Evolutionary conservation across 2,888 invertebrate species (phyloP).

Genomic region (Metellina segmentata): DNA sequence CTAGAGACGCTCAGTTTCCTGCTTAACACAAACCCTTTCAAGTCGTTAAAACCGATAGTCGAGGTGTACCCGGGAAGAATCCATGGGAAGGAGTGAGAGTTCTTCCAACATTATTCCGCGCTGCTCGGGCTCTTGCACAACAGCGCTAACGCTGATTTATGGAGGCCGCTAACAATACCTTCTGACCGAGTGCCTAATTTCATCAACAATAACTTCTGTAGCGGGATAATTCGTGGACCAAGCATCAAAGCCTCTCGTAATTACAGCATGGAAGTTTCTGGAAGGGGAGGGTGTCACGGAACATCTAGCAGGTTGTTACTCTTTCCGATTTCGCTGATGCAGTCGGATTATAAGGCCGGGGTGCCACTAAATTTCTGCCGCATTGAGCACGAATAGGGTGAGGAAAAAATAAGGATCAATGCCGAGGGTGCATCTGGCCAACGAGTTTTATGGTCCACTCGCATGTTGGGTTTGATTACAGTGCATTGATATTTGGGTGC

Average conservation of each 20-base stretch:
- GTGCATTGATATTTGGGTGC: neutral
- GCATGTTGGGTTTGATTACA: neutral
- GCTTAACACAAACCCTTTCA: neutral
- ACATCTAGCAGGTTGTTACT: slow-evolving; percentile 7
- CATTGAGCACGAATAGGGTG: slow-evolving; percentile 3
- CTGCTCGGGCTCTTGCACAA: neutral
- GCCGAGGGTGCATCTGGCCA: neutral
- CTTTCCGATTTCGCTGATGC: slow-evolving; percentile 26
- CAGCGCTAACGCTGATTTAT: slow-evolving; percentile 38
- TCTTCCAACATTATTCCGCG: neutral
- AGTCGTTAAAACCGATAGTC: slow-evolving; percentile 1
- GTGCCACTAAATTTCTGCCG: slow-evolving; percentile 6
- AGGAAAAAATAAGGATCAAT: neutral
- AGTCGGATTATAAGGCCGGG: slow-evolving; percentile 4
- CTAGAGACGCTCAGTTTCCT: neutral
- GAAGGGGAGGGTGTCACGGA: neutral
- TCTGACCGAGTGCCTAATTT: slow-evolving; percentile 46
- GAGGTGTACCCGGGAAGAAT: neutral
- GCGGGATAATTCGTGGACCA: slow-evolving; percentile 31
- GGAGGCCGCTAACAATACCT: slow-evolving; percentile 24
- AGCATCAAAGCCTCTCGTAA: neutral
- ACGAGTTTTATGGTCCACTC: neutral
- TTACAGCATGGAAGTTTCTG: slow-evolving; percentile 3
- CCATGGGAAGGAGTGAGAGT: neutral
- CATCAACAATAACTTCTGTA: slow-evolving; percentile 62